Evolutionary conservation across 2,888 invertebrate species (phyloP).

Genomic region (Drosophila cognata): DNA sequence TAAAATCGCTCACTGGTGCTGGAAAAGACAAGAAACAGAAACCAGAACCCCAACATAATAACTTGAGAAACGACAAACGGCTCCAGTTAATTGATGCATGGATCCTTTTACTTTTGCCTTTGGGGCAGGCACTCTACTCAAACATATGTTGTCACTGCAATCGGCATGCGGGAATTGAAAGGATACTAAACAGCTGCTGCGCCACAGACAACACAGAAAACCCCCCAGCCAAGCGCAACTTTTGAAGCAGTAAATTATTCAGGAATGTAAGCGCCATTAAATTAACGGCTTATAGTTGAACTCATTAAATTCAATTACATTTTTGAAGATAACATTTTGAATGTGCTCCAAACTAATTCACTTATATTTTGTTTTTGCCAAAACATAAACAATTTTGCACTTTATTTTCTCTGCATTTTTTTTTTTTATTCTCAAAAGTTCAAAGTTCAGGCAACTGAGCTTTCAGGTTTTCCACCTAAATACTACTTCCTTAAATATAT

Average conservation of each 20-base stretch:
- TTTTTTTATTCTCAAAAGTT: neutral
- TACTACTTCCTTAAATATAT: too few species aligned
- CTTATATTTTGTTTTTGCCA: neutral
- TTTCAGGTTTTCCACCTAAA: neutral
- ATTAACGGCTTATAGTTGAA: neutral
- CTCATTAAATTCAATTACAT: neutral
- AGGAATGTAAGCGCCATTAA: neutral
- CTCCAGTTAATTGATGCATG: constrained; percentile 30
- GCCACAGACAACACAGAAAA: neutral
- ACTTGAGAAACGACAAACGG: constrained; percentile 68
- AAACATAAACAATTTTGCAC: neutral
- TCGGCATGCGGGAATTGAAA: neutral
- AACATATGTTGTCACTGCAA: constrained; percentile 36
- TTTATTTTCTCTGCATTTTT: neutral
- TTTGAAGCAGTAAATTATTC: neutral
- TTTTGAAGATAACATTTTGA: neutral
- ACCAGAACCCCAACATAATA: constrained; percentile 39
- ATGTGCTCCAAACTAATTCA: neutral
- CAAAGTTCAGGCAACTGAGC: neutral
- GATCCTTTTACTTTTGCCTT: constrained; percentile 24
- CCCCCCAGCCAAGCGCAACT: neutral
- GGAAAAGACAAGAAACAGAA: constrained; percentile 26
- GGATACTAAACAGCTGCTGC: constrained; percentile 2
- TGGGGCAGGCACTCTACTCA: constrained; percentile 19
- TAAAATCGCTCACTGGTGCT: constrained; percentile 72